Evolutionary conservation across 2,888 invertebrate genomes (phyloP).

Genomic region (Drosophila picticornis): DNA sequence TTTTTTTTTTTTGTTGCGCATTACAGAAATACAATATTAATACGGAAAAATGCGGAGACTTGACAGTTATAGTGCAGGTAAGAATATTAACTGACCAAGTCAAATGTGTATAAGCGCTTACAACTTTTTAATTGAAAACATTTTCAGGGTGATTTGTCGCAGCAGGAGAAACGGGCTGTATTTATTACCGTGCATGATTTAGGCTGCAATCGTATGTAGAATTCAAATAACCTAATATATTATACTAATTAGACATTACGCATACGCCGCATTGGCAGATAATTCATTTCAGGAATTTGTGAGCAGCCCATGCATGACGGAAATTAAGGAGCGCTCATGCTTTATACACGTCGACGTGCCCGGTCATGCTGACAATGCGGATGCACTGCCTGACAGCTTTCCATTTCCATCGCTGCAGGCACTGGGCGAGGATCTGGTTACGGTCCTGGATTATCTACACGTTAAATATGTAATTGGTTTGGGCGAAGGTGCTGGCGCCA

Average conservation of each 20-base stretch:
- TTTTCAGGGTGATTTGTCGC: slow-evolving; percentile 91
- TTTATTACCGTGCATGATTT: slow-evolving; percentile 96
- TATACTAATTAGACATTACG: not conserved
- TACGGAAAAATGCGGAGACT: slow-evolving; percentile 90
- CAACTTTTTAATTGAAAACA: not conserved
- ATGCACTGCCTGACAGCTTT: slow-evolving; percentile 90
- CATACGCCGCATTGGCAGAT: slow-evolving; percentile 86
- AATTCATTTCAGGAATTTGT: slow-evolving; percentile 93
- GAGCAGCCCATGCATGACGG: slow-evolving; percentile 92
- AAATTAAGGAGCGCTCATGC: slow-evolving; percentile 93
- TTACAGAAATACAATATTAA: slow-evolving; percentile 91
- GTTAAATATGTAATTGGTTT: slow-evolving; percentile 93
- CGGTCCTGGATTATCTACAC: slow-evolving; percentile 92
- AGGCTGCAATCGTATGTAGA: slow-evolving; percentile 91
- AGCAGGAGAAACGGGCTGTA: slow-evolving; percentile 92
- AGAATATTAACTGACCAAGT: slow-evolving; percentile 1
- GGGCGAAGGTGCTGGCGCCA: slow-evolving; percentile 95
- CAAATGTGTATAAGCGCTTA: not conserved
- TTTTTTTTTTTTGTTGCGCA: slow-evolving; percentile 69
- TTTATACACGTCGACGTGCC: slow-evolving; percentile 95
- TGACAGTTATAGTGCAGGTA: slow-evolving; percentile 92
- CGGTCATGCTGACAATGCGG: slow-evolving; percentile 94
- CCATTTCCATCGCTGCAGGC: slow-evolving; percentile 93
- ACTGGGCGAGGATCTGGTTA: slow-evolving; percentile 92
- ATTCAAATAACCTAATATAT: not conserved